Conservation (phyloP, 2,888 invertebrate species). For the Heliconius aoede region DNA sequence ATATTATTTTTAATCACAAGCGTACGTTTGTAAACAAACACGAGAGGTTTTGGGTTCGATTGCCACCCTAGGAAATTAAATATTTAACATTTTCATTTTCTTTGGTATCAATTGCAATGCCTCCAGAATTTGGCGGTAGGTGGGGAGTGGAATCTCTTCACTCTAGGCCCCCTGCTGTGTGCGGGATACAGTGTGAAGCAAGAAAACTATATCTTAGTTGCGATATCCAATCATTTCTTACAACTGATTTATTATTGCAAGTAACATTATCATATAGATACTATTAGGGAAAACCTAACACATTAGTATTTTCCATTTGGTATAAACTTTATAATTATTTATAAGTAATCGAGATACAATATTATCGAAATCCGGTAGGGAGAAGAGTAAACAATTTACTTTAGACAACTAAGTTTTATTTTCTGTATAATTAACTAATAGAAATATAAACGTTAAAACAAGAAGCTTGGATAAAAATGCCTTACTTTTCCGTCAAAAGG, state of each 20-base stretch:
- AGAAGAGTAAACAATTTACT: not conserved
- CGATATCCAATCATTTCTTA: not conserved
- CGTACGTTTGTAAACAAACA: too few species aligned
- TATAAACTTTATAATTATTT: not conserved
- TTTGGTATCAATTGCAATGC: too few species aligned
- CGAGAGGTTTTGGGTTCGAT: too few species aligned
- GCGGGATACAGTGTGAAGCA: too few species aligned
- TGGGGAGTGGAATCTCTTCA: too few species aligned
- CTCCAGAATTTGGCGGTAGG: too few species aligned
- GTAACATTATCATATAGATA: not conserved
- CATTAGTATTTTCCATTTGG: not conserved
- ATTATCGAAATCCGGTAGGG: too few species aligned
- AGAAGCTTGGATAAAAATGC: not conserved
- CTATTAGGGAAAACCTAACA: constrained; percentile 5
- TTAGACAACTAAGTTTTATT: not conserved
- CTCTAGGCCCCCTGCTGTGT: too few species aligned
- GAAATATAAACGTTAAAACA: not conserved
- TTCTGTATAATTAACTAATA: not conserved
- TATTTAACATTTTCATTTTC: too few species aligned
- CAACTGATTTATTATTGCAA: not conserved
- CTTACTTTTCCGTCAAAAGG: not conserved
- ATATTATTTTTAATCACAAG: not conserved
- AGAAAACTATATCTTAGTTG: not conserved
- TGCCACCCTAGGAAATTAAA: too few species aligned
- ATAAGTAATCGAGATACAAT: not conserved